Conservation (phyloP, 1,140 invertebrate species). For the fruit fly (Drosophila melanogaster) region Release_6_plus_ISO1_MT NC_004354.4:651001-651500, state of each 20-base stretch:
- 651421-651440: slow-evolving; percentile 78
- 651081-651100: slow-evolving; percentile 90
- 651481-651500: slow-evolving; percentile 47
- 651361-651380: slow-evolving; percentile 1
- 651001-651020: neutral
- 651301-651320: slow-evolving; percentile 61
- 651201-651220: neutral
- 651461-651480: slow-evolving; percentile 53
- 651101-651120: slow-evolving; percentile 93
- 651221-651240: slow-evolving; percentile 12
- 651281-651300: slow-evolving; percentile 72
- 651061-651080: slow-evolving; percentile 83
- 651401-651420: slow-evolving; percentile 59
- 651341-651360: slow-evolving; percentile 15
- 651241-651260: slow-evolving; percentile 10
- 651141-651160: slow-evolving; percentile 90
- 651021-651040: neutral
- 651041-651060: neutral
- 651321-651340: slow-evolving; percentile 67
- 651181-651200: slow-evolving; percentile 39
- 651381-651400: slow-evolving; percentile 13
- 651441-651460: slow-evolving; percentile 66
- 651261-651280: slow-evolving; percentile 16
- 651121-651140: slow-evolving; percentile 91
- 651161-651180: slow-evolving; percentile 84